phyloP scores from a whole-genome alignment of 2,888 invertebrate species.

The Conops quadrifasciatus region DNA sequence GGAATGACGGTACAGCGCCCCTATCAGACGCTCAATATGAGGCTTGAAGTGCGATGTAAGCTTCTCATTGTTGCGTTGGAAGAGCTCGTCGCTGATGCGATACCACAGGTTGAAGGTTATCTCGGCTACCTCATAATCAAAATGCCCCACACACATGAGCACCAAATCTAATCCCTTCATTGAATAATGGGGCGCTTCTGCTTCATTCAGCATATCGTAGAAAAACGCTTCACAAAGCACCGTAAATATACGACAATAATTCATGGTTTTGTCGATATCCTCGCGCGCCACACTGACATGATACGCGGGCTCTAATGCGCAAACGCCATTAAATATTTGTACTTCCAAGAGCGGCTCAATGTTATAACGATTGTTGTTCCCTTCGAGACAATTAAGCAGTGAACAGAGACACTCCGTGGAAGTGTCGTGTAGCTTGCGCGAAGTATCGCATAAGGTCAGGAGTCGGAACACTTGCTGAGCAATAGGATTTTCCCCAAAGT shows the following conservation, averaged over 20 bases:
- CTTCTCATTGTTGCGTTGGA: slow-evolving; percentile 83
- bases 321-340: slow-evolving; percentile 82
- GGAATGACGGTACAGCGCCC: slow-evolving; percentile 89
- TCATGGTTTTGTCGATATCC: slow-evolving; percentile 92
- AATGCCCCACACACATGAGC: slow-evolving; percentile 92
- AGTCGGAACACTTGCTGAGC: slow-evolving; percentile 78
- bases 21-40: slow-evolving; percentile 88
- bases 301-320: slow-evolving; percentile 84
- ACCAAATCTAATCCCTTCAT: slow-evolving; percentile 88
- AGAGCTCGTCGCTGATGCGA: slow-evolving; percentile 91
- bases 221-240: slow-evolving; percentile 86
- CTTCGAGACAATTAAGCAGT: slow-evolving; percentile 83
- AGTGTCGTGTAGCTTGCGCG: slow-evolving; percentile 81
- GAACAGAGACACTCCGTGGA: slow-evolving; percentile 91
- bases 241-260: slow-evolving; percentile 94
- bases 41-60: slow-evolving; percentile 87
- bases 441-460: slow-evolving; percentile 70
- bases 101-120: slow-evolving; percentile 99
- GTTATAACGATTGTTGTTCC: slow-evolving; percentile 69
- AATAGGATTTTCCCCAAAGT: slow-evolving; percentile 75
- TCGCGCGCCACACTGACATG: slow-evolving; percentile 92
- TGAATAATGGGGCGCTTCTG: slow-evolving; percentile 75
- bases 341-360: slow-evolving; percentile 76
- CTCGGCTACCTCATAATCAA: slow-evolving; percentile 93
- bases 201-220: slow-evolving; percentile 78